Conservation (phyloP, 2,113 vertebrate species). For the Sebastes fasciatus region DNA sequence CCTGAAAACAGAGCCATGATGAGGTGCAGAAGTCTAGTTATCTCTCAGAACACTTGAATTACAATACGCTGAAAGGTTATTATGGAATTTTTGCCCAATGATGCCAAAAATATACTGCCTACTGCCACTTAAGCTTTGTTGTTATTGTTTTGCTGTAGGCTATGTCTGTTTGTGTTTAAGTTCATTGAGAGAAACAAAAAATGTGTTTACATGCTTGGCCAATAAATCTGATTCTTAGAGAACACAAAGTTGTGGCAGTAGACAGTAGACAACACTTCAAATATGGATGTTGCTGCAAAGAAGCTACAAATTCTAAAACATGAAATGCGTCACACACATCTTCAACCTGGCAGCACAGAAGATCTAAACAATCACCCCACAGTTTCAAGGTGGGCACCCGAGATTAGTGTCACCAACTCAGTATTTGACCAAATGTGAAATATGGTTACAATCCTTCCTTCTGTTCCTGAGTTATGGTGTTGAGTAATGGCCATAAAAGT, state of each 20-base stretch:
- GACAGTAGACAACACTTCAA: not conserved
- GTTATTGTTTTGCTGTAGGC: not conserved
- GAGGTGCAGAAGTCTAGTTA: too few relatives aligned
- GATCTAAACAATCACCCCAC: not conserved
- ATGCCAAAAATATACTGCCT: too few relatives aligned
- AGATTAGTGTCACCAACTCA: not conserved
- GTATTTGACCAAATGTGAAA: not conserved
- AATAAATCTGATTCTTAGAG: not conserved
- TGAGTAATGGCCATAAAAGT: not conserved
- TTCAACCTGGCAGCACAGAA: not conserved
- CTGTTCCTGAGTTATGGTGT: not conserved
- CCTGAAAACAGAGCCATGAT: too few relatives aligned
- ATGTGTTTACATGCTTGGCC: not conserved
- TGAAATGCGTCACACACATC: not conserved
- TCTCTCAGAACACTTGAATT: too few relatives aligned
- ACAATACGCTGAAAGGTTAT: too few relatives aligned
- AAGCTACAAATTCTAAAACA: not conserved
- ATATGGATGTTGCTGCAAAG: not conserved
- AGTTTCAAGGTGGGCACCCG: too few relatives aligned
- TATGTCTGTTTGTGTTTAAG: not conserved
- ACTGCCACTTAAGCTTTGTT: not conserved
- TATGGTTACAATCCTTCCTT: not conserved
- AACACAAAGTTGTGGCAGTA: not conserved
- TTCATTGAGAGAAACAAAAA: not conserved
- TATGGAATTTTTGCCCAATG: too few relatives aligned